These are phyloP conservation scores for Andrena flavipes DNA, from an alignment of 2,888 invertebrate species.

Conservation along the genomic window DNA sequence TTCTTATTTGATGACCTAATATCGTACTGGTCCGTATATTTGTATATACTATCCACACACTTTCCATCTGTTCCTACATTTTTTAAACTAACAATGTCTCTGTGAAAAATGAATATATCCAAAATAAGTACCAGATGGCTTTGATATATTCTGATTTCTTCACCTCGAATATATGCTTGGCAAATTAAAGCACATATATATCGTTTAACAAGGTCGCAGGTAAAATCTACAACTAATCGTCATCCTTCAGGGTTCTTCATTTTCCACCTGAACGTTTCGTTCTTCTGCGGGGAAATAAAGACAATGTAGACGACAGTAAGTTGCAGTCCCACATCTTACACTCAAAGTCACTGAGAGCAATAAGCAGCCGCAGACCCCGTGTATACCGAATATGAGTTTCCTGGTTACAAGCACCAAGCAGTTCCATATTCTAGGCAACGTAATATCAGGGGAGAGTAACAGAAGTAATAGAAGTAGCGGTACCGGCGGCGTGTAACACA, in stretches of 20 bases:
- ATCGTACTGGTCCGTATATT: no score
- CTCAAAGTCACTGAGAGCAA: slow-evolving; percentile 64
- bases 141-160: no score
- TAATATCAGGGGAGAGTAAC: slow-evolving; percentile 69
- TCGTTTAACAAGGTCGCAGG: neutral
- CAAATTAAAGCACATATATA: neutral
- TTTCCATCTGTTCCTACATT: no score
- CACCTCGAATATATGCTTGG: no score
- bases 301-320: slow-evolving; percentile 63
- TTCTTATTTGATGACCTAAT: no score
- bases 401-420: slow-evolving; percentile 63
- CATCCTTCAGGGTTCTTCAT: neutral
- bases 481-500: slow-evolving; percentile 36
- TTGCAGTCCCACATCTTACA: slow-evolving; percentile 64
- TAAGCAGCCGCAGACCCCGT: slow-evolving; percentile 67
- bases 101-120: no score
- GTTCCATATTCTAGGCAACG: slow-evolving; percentile 66
- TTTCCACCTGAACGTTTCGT: neutral
- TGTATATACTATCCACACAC: no score
- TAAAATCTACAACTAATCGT: neutral
- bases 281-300: slow-evolving; percentile 55
- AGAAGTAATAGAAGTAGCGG: slow-evolving; percentile 67
- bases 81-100: no score
- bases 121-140: no score
- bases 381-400: slow-evolving; percentile 69